Evolutionary conservation across 2,888 invertebrate genomes (phyloP).

Genomic region (Actias luna): DNA sequence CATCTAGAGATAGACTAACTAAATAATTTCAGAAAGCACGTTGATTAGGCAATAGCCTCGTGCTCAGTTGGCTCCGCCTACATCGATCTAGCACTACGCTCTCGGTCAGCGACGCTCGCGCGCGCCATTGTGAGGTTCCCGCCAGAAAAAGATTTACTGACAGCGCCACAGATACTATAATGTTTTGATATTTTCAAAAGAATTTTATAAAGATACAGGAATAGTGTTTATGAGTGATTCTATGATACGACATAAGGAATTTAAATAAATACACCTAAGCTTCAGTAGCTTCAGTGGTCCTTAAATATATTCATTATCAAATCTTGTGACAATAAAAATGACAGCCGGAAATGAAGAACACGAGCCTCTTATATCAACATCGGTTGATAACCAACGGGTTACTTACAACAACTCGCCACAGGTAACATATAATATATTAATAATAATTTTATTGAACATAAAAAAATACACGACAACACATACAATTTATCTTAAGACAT

Average conservation of each 20-base stretch:
- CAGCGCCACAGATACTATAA: neutral
- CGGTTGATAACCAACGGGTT: conserved; percentile 71
- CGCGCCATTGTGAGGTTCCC: conserved; percentile 24
- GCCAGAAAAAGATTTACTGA: neutral
- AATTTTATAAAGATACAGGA: conserved; percentile 28
- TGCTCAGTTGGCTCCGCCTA: conserved; percentile 20
- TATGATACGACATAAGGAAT: conserved; percentile 20
- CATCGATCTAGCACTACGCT: conserved; percentile 33
- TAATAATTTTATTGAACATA: neutral
- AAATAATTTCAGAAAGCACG: conserved; percentile 10
- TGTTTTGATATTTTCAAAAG: neutral
- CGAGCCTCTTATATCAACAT: conserved; percentile 72
- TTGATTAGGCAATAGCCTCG: conserved; percentile 24
- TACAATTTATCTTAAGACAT: too few relatives aligned
- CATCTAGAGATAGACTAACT: conserved; percentile 3
- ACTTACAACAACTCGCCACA: conserved; percentile 62
- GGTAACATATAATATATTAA: conserved; percentile 38
- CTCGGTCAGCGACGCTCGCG: conserved; percentile 28
- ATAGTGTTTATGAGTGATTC: conserved; percentile 31
- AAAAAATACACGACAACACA: neutral
- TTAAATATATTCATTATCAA: neutral
- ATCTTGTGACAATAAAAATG: conserved; percentile 48
- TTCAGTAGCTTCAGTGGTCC: neutral
- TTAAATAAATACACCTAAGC: conserved; percentile 26
- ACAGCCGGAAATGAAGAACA: conserved; percentile 74